These are phyloP conservation scores for Myotis daubentonii DNA, from an alignment of 2,797 vertebrate species.

Conservation along the genomic window DNA sequence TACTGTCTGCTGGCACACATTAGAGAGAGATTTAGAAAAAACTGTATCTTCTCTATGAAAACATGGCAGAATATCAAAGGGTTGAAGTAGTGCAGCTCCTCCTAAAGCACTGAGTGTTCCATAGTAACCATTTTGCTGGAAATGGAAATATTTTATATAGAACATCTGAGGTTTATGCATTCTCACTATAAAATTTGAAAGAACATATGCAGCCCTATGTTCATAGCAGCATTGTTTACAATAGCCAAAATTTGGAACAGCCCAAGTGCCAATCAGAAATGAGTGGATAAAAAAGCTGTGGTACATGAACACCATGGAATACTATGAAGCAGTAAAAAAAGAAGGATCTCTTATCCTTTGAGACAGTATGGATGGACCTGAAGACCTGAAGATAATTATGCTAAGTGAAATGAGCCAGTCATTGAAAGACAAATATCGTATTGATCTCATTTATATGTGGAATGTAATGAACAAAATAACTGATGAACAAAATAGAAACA, in stretches of 20 bases:
- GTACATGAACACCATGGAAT: background rate
- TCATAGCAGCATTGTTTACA: background rate
- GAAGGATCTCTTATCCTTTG: background rate
- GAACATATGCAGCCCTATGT: background rate
- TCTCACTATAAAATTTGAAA: constrained; percentile 8
- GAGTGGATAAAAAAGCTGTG: background rate
- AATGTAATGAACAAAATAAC: background rate
- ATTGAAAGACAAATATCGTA: background rate
- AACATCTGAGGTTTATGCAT: constrained; percentile 20
- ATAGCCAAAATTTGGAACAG: background rate
- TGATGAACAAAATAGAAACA: background rate
- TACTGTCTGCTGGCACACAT: background rate
- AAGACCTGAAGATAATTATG: background rate
- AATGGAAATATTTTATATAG: constrained; percentile 21
- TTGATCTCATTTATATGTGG: background rate
- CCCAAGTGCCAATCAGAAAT: background rate
- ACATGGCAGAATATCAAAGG: constrained; percentile 47
- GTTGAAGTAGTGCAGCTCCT: constrained; percentile 34
- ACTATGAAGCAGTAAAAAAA: background rate
- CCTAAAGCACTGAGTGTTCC: background rate
- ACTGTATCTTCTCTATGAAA: background rate
- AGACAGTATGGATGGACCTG: background rate
- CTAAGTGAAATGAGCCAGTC: background rate
- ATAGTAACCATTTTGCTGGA: constrained; percentile 18
- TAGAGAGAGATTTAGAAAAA: constrained; percentile 1